phyloP scores from a whole-genome alignment of 2,113 vertebrate species.

The Recurvirostra avosetta region DNA sequence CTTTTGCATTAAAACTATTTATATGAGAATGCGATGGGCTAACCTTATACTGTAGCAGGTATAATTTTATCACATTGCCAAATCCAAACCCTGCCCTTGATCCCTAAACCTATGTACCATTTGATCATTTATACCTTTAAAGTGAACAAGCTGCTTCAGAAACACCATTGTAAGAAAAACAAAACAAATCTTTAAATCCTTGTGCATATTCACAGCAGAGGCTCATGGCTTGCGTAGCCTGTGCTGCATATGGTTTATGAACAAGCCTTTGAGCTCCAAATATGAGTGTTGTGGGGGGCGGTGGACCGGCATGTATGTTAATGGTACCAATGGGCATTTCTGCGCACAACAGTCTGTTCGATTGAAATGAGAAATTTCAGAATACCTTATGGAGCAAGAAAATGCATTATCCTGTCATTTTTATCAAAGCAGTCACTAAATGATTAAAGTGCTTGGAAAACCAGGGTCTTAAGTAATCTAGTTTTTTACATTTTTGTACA shows the following conservation, averaged over 20 bases:
- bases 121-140: background rate
- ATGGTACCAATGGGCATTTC: accelerated
- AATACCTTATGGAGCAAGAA: background rate
- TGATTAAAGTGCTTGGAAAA: background rate
- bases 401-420: background rate
- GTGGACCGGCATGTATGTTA: background rate
- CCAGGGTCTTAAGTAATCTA: background rate
- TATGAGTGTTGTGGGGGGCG: too few species aligned
- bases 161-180: background rate
- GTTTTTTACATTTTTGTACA: background rate
- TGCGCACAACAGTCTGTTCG: background rate
- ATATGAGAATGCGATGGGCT: too few species aligned
- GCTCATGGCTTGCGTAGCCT: background rate
- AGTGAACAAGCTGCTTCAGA: background rate
- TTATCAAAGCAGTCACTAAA: background rate
- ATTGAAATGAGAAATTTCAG: background rate
- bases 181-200: background rate
- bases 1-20: background rate
- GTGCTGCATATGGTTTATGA: background rate
- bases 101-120: background rate
- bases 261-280: background rate
- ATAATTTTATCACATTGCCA: background rate
- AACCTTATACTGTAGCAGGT: background rate
- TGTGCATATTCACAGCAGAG: background rate
- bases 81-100: background rate